Evolutionary conservation across 2,888 invertebrate genomes (phyloP), one percentile per base, ranked within the genome.

Genomic region (Lathronympha strigana): DNA sequence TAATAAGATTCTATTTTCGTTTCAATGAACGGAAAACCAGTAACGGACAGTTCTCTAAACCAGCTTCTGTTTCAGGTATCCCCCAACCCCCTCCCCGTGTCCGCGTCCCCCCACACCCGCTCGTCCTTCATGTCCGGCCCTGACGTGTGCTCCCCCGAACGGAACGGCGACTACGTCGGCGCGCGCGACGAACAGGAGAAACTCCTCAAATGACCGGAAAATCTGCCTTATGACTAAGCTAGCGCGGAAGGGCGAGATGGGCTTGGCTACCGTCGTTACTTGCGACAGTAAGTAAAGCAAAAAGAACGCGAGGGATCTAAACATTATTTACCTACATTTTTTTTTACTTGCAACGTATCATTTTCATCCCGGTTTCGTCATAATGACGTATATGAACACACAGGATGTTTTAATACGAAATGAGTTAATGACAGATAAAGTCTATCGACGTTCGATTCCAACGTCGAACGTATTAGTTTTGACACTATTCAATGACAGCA

Each of bases 161-260:
- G 82, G 15, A 86, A 84, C 69, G 86, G 84, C 0, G 86, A 86
- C 61, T 87, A 77, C 74, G 73, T 67, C 43, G 43, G 71, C 5
- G 75, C 80, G 1, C 66, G 73, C 0, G 89, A 89, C 49, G 90
- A 90, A 4, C 86, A 90, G 53, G 90, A 90, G 69, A 83, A 88
- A 49, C 74, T 90, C 0, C 71, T 90, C 1, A 85, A 88, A 73
- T 84, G 77, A 73, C 73, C 70, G 13, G 54, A 45, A 13, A 47
- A 51, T 3, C 13, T 45, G 1, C 60, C 72, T 23, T 53, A 68
- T 45, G n/a, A n/a, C n/a, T n/a, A 2, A 17, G 11, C 17, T 33
- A n/a, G 11, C 25, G 50, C 25, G 54, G 28, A 57, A 31, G 21
- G 31, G 31, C 21, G 57, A 50, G 17, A 55, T 36, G 9, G 11